These are phyloP conservation scores for Caenorhabditis afra DNA, from an alignment of 2,888 invertebrate species.

Conservation along the genomic window DNA sequence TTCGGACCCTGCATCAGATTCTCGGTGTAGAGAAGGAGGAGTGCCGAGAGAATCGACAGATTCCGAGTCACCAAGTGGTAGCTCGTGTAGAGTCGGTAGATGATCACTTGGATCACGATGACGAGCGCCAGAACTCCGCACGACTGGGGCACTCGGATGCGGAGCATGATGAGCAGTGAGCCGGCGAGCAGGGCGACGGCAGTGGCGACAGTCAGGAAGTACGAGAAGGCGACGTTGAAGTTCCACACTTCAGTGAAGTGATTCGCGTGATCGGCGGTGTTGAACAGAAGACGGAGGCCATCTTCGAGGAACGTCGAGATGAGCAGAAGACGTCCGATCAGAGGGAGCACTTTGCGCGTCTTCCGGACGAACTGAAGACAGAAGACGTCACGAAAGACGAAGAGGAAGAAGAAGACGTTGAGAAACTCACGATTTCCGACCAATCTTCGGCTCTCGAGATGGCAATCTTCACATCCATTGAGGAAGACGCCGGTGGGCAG, in stretches of 20 bases:
- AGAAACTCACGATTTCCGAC: slow-evolving; percentile 73
- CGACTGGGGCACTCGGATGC: slow-evolving; percentile 87
- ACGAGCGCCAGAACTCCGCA: slow-evolving; percentile 94
- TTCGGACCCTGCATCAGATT: slow-evolving; percentile 70
- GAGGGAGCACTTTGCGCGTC: slow-evolving; percentile 87
- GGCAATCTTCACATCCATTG: slow-evolving; percentile 35
- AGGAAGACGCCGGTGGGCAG: background rate
- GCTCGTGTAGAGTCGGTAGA: slow-evolving; percentile 85
- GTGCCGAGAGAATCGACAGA: slow-evolving; percentile 94
- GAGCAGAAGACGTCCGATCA: slow-evolving; percentile 94
- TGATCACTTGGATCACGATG: slow-evolving; percentile 89
- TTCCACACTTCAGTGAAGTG: slow-evolving; percentile 17
- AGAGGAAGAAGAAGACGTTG: too few species aligned
- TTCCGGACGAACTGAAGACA: slow-evolving; percentile 78
- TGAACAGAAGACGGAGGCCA: slow-evolving; percentile 98
- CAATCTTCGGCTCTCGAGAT: slow-evolving; percentile 73
- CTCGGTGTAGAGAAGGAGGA: slow-evolving; percentile 95
- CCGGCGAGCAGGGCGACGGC: slow-evolving; percentile 88
- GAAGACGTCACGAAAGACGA: too few species aligned
- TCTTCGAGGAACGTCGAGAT: slow-evolving; percentile 99
- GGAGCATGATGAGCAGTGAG: slow-evolving; percentile 93
- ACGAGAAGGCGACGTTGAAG: slow-evolving; percentile 14
- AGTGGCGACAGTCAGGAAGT: slow-evolving; percentile 13
- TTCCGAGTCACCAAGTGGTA: slow-evolving; percentile 84
- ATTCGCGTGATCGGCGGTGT: slow-evolving; percentile 82